Conservation (phyloP, 2,888 invertebrate genomes). For the Apantesis nais region DNA sequence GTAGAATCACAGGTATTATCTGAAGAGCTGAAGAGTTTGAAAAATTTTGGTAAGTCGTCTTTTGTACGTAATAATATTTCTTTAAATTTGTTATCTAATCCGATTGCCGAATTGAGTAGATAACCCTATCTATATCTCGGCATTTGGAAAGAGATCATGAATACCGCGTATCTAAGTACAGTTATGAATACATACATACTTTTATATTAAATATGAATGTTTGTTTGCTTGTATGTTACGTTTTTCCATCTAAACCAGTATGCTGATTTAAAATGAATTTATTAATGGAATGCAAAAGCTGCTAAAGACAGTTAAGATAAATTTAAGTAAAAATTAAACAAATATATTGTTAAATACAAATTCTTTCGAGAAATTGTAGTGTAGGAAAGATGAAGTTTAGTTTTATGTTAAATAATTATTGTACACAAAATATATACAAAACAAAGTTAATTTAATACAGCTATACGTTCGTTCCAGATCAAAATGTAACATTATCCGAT, state of each 20-base stretch:
- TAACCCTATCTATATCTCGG: background rate
- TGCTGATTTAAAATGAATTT: no score
- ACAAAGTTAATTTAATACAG: no score
- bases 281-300: no score
- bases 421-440: no score
- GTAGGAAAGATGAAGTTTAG: background rate
- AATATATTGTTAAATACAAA: background rate
- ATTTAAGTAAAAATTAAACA: background rate
- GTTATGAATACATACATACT: background rate
- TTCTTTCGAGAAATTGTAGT: background rate
- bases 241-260: no score
- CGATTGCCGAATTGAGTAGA: background rate
- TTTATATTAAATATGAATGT: no score
- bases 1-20: background rate
- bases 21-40: background rate
- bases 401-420: background rate
- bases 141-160: background rate
- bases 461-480: conserved; percentile 56
- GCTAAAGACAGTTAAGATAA: no score
- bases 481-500: conserved; percentile 44
- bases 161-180: background rate
- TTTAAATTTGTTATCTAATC: background rate
- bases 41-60: background rate
- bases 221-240: no score
- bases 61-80: background rate